Percentiles rank a stretch among this genome's conserved stretches.
These are phyloP conservation scores for Loris lydekkerianus DNA, from an alignment of 2,797 vertebrate genomes.

Conservation along the genomic window DNA sequence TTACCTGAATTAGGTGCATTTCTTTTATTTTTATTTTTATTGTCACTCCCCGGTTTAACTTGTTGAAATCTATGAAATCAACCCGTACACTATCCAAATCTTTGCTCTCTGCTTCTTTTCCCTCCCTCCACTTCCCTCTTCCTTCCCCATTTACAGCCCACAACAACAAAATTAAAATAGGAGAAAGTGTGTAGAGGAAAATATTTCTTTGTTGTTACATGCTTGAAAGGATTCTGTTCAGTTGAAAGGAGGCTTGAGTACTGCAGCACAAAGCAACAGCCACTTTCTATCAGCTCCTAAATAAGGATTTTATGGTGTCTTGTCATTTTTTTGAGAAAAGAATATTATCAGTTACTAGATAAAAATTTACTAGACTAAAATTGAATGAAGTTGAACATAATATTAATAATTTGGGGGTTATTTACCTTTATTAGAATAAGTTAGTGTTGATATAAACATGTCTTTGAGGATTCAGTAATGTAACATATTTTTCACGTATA, in stretches of 20 bases:
- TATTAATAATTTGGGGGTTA: constrained; percentile 24
- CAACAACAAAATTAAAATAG: constrained; percentile 12
- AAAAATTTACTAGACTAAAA: constrained; percentile 43
- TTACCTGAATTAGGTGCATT: background rate
- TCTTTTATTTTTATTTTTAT: constrained; percentile 3
- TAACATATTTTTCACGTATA: constrained; percentile 5
- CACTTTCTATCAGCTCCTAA: background rate
- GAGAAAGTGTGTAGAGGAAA: background rate
- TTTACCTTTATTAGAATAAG: constrained; percentile 46
- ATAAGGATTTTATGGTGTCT: background rate
- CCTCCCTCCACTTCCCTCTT: background rate
- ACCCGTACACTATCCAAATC: background rate
- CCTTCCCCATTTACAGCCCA: background rate
- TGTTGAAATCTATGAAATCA: background rate
- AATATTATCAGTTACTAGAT: background rate
- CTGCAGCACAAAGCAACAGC: background rate
- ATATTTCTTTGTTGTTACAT: background rate
- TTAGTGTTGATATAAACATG: constrained; percentile 16
- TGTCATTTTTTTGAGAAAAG: background rate
- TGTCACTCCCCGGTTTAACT: constrained; percentile 1
- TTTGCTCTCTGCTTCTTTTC: background rate
- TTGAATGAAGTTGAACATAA: background rate
- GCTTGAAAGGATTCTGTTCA: constrained; percentile 31
- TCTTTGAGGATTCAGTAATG: constrained; percentile 18
- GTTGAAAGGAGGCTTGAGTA: background rate